Percentiles rank a stretch among this genome's conserved stretches.
phyloP scores from a whole-genome alignment of 2,113 vertebrate genomes.

The Nettapus auritus region DNA sequence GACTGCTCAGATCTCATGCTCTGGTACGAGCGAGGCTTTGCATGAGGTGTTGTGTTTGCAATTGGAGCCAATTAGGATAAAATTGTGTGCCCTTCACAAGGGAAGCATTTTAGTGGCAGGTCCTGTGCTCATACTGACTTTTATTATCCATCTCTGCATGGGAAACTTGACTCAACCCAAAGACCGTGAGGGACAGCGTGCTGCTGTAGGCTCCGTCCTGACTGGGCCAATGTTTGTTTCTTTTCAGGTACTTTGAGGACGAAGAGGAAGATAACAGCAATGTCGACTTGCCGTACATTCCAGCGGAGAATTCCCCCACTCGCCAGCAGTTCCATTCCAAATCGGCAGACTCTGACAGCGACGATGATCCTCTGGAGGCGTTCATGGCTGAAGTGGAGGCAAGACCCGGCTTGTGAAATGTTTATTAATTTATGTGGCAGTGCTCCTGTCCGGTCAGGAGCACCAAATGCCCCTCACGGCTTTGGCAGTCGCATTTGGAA shows the following conservation, averaged over 20 bases:
- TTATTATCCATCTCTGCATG: not conserved
- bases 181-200: not conserved
- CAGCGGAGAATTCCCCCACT: slow-evolving; percentile 97
- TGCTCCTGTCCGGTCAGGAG: not conserved
- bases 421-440: not conserved
- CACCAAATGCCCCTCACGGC: not conserved
- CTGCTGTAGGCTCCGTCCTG: not conserved
- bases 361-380: slow-evolving; percentile 96
- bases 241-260: slow-evolving; percentile 94
- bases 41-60: not conserved
- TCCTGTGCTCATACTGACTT: not conserved
- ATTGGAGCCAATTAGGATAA: not conserved
- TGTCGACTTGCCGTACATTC: slow-evolving; percentile 94
- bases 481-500: not conserved
- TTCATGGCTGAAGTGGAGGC: slow-evolving; percentile 99
- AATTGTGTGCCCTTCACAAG: not conserved
- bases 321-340: slow-evolving; percentile 91
- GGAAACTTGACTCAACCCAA: not conserved
- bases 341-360: slow-evolving; percentile 90
- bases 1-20: not conserved
- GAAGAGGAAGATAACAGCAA: slow-evolving; percentile 95
- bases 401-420: not conserved
- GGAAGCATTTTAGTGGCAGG: not conserved
- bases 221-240: not conserved
- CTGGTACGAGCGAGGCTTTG: not conserved